phyloP scores from a whole-genome alignment of 1,140 invertebrate genomes.

The Mycetomoellerius zeteki region DNA sequence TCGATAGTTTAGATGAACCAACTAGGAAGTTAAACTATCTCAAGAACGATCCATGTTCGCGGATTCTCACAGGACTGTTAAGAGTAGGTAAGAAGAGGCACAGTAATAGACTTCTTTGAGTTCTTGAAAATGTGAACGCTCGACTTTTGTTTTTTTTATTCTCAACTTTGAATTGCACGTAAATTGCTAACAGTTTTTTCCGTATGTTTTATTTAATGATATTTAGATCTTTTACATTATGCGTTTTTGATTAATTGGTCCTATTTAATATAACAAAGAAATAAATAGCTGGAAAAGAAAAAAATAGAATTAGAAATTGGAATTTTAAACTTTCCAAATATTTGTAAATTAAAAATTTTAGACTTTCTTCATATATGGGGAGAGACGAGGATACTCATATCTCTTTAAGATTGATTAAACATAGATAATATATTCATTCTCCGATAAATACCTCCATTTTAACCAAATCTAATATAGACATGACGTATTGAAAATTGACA shows the following conservation, averaged over 20 bases:
- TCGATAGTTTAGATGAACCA: conserved; percentile 69
- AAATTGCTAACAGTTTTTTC: neutral
- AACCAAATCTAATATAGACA: neutral
- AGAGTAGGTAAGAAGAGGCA: conserved; percentile 38
- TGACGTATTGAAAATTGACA: neutral
- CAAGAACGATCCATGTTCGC: conserved; percentile 47
- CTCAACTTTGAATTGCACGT: neutral
- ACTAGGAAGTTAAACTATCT: conserved; percentile 62
- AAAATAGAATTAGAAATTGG: neutral
- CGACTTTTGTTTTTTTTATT: conserved; percentile 10
- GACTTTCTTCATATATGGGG: neutral
- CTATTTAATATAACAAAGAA: neutral
- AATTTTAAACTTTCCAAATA: neutral
- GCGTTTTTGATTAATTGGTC: neutral
- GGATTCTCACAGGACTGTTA: conserved; percentile 60
- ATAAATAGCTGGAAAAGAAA: neutral
- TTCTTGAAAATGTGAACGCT: conserved; percentile 27
- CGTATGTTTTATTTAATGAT: neutral
- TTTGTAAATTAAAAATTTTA: neutral
- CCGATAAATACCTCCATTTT: neutral
- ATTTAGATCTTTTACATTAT: conserved; percentile 4
- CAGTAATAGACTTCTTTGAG: conserved; percentile 13
- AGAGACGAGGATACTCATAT: neutral
- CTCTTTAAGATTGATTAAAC: neutral
- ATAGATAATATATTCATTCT: neutral